phyloP scores from a whole-genome alignment of 2,113 vertebrate species.

The Rhea pennata region DNA sequence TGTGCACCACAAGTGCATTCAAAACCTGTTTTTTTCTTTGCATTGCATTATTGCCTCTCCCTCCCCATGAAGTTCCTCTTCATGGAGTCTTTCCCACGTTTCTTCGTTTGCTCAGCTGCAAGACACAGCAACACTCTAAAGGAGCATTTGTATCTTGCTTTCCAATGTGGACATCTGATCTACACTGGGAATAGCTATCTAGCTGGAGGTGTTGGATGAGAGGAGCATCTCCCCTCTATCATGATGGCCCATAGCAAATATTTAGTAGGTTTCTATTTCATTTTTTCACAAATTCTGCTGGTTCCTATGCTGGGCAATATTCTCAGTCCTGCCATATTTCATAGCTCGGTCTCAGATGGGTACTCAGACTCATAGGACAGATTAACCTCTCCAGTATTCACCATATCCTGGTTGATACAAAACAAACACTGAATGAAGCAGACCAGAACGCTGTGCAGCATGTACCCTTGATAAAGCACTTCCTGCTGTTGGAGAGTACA shows the following conservation, averaged over 20 bases:
- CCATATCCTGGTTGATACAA: not conserved
- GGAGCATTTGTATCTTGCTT: not conserved
- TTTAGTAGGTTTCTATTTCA: not conserved
- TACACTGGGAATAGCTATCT: accelerated
- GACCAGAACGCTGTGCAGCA: not conserved
- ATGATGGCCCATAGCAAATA: not conserved
- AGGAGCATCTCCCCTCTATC: not conserved
- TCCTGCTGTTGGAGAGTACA: not conserved
- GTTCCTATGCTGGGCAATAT: not conserved
- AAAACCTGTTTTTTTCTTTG: not conserved
- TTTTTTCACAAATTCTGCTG: not conserved
- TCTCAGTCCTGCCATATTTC: not conserved
- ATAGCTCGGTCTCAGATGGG: not conserved
- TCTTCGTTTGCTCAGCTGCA: not conserved
- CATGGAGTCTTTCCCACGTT: not conserved
- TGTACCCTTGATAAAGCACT: not conserved
- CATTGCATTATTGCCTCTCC: not conserved
- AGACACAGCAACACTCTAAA: not conserved
- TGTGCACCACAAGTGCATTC: not conserved
- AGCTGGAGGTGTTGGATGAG: not conserved
- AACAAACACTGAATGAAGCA: not conserved
- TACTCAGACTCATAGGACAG: not conserved
- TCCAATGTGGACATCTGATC: not conserved
- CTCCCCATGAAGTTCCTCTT: not conserved
- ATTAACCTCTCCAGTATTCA: not conserved